Conservation (phyloP, 2,797 vertebrate species). For the Brachyrhaphis roseni region DNA sequence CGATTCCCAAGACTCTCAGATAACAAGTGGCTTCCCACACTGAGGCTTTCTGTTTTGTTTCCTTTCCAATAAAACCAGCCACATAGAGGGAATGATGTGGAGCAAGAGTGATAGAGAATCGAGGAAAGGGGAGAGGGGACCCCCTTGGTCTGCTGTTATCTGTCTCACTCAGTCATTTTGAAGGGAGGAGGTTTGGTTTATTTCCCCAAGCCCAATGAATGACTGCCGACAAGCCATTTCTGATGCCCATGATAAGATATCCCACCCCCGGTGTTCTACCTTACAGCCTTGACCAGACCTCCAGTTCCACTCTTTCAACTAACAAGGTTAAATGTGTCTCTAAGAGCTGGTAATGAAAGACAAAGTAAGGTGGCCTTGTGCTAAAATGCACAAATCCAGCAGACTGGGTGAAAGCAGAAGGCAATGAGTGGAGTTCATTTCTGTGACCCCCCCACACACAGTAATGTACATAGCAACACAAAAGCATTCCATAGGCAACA, state of each 20-base stretch:
- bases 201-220: conserved; percentile 85
- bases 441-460: conserved; percentile 67
- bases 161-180: conserved; percentile 76
- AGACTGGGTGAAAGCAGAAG: conserved; percentile 85
- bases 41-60: conserved; percentile 87
- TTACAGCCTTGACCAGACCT: conserved; percentile 57
- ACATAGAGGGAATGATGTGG: conserved; percentile 52
- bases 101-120: conserved; percentile 75
- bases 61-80: conserved; percentile 82
- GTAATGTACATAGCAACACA: conserved; percentile 60
- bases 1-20: conserved; percentile 99
- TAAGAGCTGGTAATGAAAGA: conserved; percentile 86
- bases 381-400: conserved; percentile 80
- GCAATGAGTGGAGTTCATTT: conserved; percentile 60
- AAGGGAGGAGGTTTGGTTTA: conserved; percentile 74
- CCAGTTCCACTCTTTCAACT: conserved; percentile 74
- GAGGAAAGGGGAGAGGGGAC: conserved; percentile 78
- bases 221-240: conserved; percentile 89
- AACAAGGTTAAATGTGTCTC: conserved; percentile 82
- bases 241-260: conserved; percentile 88
- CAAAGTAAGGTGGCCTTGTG: conserved; percentile 83
- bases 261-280: conserved; percentile 71
- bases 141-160: conserved; percentile 82
- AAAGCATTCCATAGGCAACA: conserved; percentile 73
- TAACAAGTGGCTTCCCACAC: conserved; percentile 89